Conservation (phyloP, 2,113 vertebrate species). For the human (Homo sapiens) region DNA sequence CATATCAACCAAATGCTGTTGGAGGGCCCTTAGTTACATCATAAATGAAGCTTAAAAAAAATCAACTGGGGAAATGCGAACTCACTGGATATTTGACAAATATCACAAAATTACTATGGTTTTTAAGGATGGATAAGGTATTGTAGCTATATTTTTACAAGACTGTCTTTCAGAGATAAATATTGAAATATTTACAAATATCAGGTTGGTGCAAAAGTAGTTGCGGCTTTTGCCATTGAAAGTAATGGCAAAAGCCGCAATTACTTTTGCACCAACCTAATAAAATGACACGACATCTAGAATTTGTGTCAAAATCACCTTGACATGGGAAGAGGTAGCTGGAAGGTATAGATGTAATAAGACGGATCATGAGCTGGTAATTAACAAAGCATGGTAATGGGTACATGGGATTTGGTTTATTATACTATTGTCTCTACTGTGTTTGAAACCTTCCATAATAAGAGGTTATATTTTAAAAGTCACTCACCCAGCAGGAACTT, state of each 20-base stretch:
- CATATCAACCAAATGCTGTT: not conserved
- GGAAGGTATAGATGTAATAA: not conserved
- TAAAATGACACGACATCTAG: not conserved
- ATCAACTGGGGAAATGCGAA: not conserved
- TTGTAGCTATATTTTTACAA: slow-evolving; percentile 19
- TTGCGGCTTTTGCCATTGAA: too few species aligned
- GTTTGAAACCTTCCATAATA: slow-evolving; percentile 38
- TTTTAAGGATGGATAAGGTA: slow-evolving; percentile 11
- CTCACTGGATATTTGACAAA: not conserved
- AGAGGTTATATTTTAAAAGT: not conserved
- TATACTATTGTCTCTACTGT: not conserved
- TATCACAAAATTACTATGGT: slow-evolving; percentile 5
- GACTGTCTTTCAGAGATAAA: slow-evolving; percentile 22
- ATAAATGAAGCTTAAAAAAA: slow-evolving; percentile 29
- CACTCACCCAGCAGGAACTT: not conserved
- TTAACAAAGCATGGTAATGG: not conserved
- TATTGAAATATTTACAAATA: not conserved
- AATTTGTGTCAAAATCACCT: slow-evolving; percentile 16
- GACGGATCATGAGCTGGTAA: not conserved
- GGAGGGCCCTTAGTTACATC: not conserved
- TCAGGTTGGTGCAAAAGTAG: too few species aligned
- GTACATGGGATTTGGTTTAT: not conserved
- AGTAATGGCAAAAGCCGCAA: too few species aligned
- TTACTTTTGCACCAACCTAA: not conserved
- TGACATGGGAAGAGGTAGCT: not conserved